A percentile compares a stretch with the other conserved stretches of the same genome.
These are phyloP conservation scores for Cettia cetti DNA, from an alignment of 2,113 vertebrate species.

Conservation along the genomic window DNA sequence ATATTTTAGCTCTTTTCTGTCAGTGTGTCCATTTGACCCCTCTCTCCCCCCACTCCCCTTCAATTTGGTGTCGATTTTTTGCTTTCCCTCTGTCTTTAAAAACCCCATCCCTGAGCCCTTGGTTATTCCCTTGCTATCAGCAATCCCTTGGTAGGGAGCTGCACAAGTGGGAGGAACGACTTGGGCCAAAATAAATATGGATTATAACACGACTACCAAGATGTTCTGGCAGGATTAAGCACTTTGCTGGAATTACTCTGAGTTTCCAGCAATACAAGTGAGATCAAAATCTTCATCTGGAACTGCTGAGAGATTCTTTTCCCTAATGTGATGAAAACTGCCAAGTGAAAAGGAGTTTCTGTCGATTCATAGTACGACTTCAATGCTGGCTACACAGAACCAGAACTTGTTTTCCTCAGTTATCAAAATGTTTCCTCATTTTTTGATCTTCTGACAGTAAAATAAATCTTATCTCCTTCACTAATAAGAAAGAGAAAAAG, in stretches of 20 bases:
- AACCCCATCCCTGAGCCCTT: background rate
- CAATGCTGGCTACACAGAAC: background rate
- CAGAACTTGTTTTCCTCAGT: constrained; percentile 24
- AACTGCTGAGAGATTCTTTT: background rate
- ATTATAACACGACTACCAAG: background rate
- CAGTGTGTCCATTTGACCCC: background rate
- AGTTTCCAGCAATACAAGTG: background rate
- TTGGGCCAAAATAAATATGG: background rate
- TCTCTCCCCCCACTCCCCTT: background rate
- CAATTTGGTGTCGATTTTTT: background rate
- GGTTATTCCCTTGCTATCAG: background rate
- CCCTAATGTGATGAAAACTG: constrained; percentile 14
- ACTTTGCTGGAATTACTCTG: background rate
- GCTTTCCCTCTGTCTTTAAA: background rate
- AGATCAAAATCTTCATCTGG: constrained; percentile 33
- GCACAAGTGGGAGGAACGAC: background rate
- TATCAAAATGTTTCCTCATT: constrained; percentile 25
- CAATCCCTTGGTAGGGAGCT: background rate
- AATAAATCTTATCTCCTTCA: constrained; percentile 9
- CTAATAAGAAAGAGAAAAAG: background rate
- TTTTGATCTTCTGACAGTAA: constrained; percentile 36
- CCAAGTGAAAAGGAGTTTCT: constrained; percentile 30
- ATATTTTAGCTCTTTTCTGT: background rate
- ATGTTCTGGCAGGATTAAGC: background rate
- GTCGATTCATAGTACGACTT: background rate